Evolutionary conservation across 2,888 invertebrate species (phyloP).

Genomic region (Tillus elongatus): DNA sequence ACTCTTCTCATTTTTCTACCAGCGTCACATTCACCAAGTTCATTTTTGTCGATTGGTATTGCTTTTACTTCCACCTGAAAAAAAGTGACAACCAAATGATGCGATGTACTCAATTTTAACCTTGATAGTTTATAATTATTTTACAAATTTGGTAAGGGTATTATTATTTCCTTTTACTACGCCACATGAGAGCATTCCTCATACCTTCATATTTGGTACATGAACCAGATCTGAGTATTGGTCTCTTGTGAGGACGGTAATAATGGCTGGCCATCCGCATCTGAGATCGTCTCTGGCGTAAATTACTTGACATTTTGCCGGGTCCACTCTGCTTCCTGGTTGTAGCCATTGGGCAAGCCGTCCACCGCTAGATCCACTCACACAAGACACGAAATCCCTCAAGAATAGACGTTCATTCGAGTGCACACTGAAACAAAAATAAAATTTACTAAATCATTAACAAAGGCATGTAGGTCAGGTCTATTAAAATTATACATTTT

Average conservation of each 20-base stretch:
- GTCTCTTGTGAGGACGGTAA: slow-evolving; percentile 75
- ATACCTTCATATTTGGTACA: slow-evolving; percentile 75
- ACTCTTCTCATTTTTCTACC: slow-evolving; percentile 49
- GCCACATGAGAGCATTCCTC: too few species aligned
- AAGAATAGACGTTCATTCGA: slow-evolving; percentile 89
- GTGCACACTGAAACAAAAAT: slow-evolving; percentile 54
- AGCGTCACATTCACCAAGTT: slow-evolving; percentile 52
- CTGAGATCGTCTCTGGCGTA: slow-evolving; percentile 62
- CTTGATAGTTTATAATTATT: not conserved
- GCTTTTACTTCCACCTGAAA: slow-evolving; percentile 62
- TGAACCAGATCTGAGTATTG: slow-evolving; percentile 86
- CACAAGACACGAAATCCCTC: slow-evolving; percentile 82
- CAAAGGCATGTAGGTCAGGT: too few species aligned
- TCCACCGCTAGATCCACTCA: slow-evolving; percentile 76
- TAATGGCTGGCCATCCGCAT: slow-evolving; percentile 75
- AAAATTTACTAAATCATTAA: not conserved
- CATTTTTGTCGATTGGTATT: slow-evolving; percentile 59
- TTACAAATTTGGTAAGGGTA: not conserved
- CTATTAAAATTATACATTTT: not conserved
- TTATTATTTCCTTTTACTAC: too few species aligned
- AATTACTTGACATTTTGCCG: slow-evolving; percentile 74
- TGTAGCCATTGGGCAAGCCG: slow-evolving; percentile 91
- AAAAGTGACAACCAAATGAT: slow-evolving; percentile 7
- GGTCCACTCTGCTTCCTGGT: slow-evolving; percentile 86
- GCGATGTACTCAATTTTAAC: too few species aligned